Evolutionary conservation across 2,113 vertebrate genomes (phyloP).

Genomic region (Seriola dumerili): DNA sequence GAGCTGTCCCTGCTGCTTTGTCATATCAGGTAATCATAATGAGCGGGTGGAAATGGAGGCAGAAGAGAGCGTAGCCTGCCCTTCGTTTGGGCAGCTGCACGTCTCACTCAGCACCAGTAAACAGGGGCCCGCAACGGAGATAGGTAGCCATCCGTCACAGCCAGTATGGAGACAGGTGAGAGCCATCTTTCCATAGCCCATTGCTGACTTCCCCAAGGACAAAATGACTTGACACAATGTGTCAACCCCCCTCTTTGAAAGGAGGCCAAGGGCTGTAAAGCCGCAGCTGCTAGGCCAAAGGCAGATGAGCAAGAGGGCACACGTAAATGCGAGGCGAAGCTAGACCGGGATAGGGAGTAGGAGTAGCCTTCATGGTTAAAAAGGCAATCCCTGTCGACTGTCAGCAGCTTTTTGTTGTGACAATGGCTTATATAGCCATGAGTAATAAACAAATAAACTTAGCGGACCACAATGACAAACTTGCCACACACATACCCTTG

Average conservation of each 20-base stretch:
- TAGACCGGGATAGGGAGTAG: conserved; percentile 13
- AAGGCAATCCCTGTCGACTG: conserved; percentile 41
- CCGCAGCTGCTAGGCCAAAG: conserved; percentile 78
- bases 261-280: conserved; percentile 75
- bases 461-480: conserved; percentile 40
- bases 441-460: conserved; percentile 64
- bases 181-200: conserved; percentile 88
- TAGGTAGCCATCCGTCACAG: conserved; percentile 88
- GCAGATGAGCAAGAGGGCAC: conserved; percentile 64
- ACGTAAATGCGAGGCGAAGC: conserved; percentile 38
- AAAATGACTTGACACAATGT: conserved; percentile 89
- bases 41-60: conserved; percentile 40
- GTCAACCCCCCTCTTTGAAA: conserved; percentile 80
- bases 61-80: conserved; percentile 40
- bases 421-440: conserved; percentile 42
- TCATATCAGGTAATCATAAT: conserved; percentile 18
- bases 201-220: conserved; percentile 89
- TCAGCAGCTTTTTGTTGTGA: conserved; percentile 53
- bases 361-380: conserved; percentile 49
- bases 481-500: conserved; percentile 44
- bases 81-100: conserved; percentile 79
- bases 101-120: conserved; percentile 80
- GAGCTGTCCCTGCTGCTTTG: conserved; percentile 1
- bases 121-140: conserved; percentile 84
- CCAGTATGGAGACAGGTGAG: conserved; percentile 87